Conservation (phyloP, 1,140 invertebrate species). For the Atta colombica region DNA sequence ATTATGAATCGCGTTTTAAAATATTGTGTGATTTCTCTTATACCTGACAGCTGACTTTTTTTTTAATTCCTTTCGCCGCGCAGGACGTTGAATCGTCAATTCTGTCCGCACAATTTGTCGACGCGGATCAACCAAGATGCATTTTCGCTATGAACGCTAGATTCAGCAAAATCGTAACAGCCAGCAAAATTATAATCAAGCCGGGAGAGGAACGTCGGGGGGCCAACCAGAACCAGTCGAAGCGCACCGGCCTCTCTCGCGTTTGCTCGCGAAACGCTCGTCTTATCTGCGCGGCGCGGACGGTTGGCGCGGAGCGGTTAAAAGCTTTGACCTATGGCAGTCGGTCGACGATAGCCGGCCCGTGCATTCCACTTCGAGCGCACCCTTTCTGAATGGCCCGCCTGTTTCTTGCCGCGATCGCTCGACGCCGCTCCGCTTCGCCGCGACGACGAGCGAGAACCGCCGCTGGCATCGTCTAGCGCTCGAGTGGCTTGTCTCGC, state of each 20-base stretch:
- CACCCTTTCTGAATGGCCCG: conserved; percentile 81
- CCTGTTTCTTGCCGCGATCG: conserved; percentile 78
- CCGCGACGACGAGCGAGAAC: conserved; percentile 25
- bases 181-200: conserved; percentile 13
- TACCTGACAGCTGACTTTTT: neutral
- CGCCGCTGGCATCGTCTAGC: neutral
- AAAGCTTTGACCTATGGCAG: conserved; percentile 85
- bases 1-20: neutral
- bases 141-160: neutral
- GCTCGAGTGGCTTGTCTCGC: neutral
- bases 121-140: neutral
- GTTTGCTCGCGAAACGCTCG: conserved; percentile 77
- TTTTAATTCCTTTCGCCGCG: neutral
- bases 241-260: conserved; percentile 15
- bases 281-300: conserved; percentile 75
- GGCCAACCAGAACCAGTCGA: neutral
- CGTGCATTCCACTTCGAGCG: conserved; percentile 80
- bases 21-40: neutral
- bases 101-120: neutral
- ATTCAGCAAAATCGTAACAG: conserved; percentile 17
- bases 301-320: conserved; percentile 73
- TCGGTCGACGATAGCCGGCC: conserved; percentile 82
- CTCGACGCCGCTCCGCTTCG: neutral
- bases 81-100: neutral
- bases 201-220: neutral